These are phyloP conservation scores for Leucania comma DNA, from an alignment of 2,888 invertebrate species.

Conservation along the genomic window DNA sequence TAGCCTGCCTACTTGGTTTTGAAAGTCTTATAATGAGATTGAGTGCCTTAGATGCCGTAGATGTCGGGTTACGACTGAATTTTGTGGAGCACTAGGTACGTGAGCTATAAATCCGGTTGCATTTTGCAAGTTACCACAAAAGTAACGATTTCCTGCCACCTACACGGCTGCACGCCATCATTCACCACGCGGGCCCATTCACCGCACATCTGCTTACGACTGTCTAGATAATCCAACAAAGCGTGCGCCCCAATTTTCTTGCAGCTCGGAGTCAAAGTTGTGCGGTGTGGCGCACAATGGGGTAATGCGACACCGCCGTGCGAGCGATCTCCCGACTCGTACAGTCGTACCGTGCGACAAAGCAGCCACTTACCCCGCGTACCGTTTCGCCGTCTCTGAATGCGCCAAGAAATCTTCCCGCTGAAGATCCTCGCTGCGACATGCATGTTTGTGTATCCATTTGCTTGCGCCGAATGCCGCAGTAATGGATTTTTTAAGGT, in stretches of 20 bases:
- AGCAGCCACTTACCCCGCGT: slow-evolving; percentile 80
- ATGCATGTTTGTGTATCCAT: slow-evolving; percentile 83
- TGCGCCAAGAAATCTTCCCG: slow-evolving; percentile 76
- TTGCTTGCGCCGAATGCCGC: slow-evolving; percentile 75
- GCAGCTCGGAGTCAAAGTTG: slow-evolving; percentile 64
- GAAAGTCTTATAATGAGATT: slow-evolving; percentile 21
- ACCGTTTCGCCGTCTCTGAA: slow-evolving; percentile 79
- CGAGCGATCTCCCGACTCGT: slow-evolving; percentile 75
- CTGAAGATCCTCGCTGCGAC: slow-evolving; percentile 70
- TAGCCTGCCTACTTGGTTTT: neutral
- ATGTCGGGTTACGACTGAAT: neutral
- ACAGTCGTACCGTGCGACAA: slow-evolving; percentile 69
- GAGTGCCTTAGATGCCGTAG: neutral
- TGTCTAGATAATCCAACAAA: slow-evolving; percentile 67
- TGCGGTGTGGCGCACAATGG: slow-evolving; percentile 60
- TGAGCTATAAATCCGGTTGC: slow-evolving; percentile 27
- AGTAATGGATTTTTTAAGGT: slow-evolving; percentile 77
- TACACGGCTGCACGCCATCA: slow-evolving; percentile 51
- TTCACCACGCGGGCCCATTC: slow-evolving; percentile 55
- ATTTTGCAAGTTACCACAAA: slow-evolving; percentile 45
- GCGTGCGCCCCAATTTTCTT: slow-evolving; percentile 66
- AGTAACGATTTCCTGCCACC: slow-evolving; percentile 55
- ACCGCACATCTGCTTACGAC: slow-evolving; percentile 65
- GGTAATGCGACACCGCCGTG: slow-evolving; percentile 72
- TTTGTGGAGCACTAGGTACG: neutral